Conservation (phyloP, 2,797 vertebrate species). For the Mormyrus proboscirostris region DNA sequence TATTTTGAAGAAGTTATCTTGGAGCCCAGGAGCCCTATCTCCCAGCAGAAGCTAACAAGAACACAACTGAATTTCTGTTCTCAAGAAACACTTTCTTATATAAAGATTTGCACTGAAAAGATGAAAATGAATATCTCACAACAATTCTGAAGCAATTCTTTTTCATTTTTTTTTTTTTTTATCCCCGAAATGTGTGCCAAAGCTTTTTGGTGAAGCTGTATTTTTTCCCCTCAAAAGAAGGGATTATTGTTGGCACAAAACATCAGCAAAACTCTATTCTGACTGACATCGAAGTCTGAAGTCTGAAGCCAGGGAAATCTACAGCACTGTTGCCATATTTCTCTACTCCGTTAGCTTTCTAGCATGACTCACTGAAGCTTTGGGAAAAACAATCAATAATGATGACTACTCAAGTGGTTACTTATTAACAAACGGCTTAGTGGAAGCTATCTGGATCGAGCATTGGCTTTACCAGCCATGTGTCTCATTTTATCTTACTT, state of each 20-base stretch:
- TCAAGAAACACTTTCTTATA: not conserved
- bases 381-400: not conserved
- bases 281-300: not conserved
- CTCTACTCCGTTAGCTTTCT: not conserved
- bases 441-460: not conserved
- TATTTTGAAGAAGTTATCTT: slow-evolving; percentile 1
- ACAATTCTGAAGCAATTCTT: slow-evolving; percentile 5
- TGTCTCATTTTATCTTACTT: not conserved
- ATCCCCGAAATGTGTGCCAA: not conserved
- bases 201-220: not conserved
- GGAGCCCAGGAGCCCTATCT: not conserved
- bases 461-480: not conserved
- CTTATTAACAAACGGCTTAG: not conserved
- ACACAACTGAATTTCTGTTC: not conserved
- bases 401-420: not conserved
- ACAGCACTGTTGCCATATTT: not conserved
- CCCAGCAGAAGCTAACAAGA: not conserved
- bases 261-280: slow-evolving; percentile 1
- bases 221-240: not conserved
- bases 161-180: not conserved
- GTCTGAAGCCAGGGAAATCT: slow-evolving; percentile 5
- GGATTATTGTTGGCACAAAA: not conserved
- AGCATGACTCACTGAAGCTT: not conserved
- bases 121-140: not conserved
- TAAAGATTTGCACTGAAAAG: not conserved